Base-by-base conservation (phyloP, 2,888 invertebrate species). In the Amphiduros pacificus region DNA sequence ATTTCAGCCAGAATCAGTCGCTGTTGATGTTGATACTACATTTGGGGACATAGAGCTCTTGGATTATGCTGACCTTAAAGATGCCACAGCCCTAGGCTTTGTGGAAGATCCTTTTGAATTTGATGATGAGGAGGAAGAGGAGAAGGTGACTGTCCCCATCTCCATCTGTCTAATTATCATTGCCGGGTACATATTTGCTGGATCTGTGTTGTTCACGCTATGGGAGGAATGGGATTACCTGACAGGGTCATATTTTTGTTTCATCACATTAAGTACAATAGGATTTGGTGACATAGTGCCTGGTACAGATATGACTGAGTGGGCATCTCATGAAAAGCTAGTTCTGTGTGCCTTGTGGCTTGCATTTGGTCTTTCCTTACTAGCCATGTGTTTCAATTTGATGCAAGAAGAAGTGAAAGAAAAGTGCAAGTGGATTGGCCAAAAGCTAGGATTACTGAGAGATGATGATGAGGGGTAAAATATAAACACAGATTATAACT, bases 171-270 rank as follows among this genome's bases (percentile, higher is more conserved):
- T 96, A 32, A 87, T 91, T 65, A 91, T 95, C 69, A 93, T 97
- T 88, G 88, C 94, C 71, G 90, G 91, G 76, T 91, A 92, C 79
- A 89, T 93, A 61, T 88, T 92, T 75, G 92, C 92, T 63, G 97
- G 98, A 22, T 94, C 95, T 1, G 86, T 92, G 77, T 86, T 98
- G 57, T 98, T 98, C 83, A 89, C 91, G 2, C 85, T 90, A 77
- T 97, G 95, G 93, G 97, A 98, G 62, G 88, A 89, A 41, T 97
- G 97, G 97, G 89, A 90, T 72, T 89, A 91, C 77, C 85, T 97
- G 65, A 94, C 96, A 72, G 95, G 94, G 55, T 81, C 83, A 53
- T 84, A 84, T 69, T 84, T 83, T 72, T 83, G 82, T 61, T 83
- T 83, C 68, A 78, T 83, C 61, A 83, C 83, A 1, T 73, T 83